Evolutionary conservation across 2,113 vertebrate species (phyloP).

Genomic region (Osmerus mordax): DNA sequence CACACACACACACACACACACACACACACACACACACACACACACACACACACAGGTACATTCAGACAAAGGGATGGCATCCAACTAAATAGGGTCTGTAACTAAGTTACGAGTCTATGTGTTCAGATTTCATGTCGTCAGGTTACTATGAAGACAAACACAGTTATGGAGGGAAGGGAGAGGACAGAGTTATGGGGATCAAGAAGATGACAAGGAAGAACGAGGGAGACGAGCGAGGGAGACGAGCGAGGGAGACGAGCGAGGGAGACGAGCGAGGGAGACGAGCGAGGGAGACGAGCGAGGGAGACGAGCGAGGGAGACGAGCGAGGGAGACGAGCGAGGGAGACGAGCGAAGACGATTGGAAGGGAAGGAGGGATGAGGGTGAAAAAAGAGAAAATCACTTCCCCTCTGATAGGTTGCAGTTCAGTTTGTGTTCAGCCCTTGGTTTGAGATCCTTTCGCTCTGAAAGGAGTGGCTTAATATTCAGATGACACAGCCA

Average conservation of each 20-base stretch:
- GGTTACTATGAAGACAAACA: no score
- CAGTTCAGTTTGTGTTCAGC: conserved; percentile 45
- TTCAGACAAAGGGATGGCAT: no score
- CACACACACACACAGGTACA: no score
- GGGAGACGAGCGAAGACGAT: neutral
- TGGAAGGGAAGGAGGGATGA: conserved; percentile 12
- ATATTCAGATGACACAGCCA: no score
- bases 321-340: neutral
- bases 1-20: neutral
- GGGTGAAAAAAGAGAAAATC: neutral
- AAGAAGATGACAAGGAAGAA: neutral
- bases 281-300: neutral
- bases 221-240: neutral
- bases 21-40: neutral
- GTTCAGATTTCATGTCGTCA: no score
- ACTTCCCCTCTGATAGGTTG: conserved; percentile 19
- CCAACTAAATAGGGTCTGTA: no score
- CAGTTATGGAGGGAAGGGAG: conserved; percentile 5
- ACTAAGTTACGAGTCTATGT: no score
- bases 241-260: neutral
- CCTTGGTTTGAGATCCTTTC: conserved; percentile 37
- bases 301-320: neutral
- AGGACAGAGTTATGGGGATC: neutral
- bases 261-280: neutral
- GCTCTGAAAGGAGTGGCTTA: neutral